Base-by-base conservation (phyloP, 2,888 invertebrate species). In the Zaprionus obscuricornis region DNA sequence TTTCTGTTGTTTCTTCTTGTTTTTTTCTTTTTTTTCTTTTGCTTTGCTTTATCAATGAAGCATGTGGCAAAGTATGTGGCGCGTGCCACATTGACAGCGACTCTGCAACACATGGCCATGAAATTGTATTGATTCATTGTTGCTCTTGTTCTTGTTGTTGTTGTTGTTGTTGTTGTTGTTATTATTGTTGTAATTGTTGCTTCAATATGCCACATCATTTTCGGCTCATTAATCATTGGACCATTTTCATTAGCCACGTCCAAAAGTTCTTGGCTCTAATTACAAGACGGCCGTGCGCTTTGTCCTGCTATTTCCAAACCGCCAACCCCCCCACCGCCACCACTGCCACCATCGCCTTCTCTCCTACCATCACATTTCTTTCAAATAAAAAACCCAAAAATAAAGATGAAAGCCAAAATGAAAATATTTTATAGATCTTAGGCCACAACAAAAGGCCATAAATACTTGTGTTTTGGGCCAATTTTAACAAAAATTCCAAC, bases 171-270 rank as follows among this genome's bases (percentile, higher is more conserved):
- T 47, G 13, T n/a, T 22, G 8, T 33, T 43, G 51, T 20, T 52
- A 31, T 56, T 51, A 50, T 47, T 64, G 65, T 33, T 36, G 31
- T 67, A 78, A 70, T 74, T 74, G 74, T 54, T 77, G 65, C 72
- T 63, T 10, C 77, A 77, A 81, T 78, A 43, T 78, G 81, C 78
- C 84, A 71, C 81, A 78, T 84, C 77, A 78, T 84, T 84, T 78
- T 78, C 84, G 82, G 54, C 82, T 74, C 84, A 78, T 78, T 78
- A 78, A 78, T 78, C 82, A 84, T 47, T 57, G 46, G 45, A 52
- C 39, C 66, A 75, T 71, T 84, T 78, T 74, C 82, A 77, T 78
- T 84, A 73, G 64, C 56, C 60, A 27, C 22, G 31, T 0, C 40
- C 57, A 49, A 72, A 16, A n/a, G 45, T 65, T 43, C 40, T 34